These are phyloP conservation scores for Spea multiplicata DNA, from an alignment of 2,113 vertebrate species.

Conservation along the genomic window DNA sequence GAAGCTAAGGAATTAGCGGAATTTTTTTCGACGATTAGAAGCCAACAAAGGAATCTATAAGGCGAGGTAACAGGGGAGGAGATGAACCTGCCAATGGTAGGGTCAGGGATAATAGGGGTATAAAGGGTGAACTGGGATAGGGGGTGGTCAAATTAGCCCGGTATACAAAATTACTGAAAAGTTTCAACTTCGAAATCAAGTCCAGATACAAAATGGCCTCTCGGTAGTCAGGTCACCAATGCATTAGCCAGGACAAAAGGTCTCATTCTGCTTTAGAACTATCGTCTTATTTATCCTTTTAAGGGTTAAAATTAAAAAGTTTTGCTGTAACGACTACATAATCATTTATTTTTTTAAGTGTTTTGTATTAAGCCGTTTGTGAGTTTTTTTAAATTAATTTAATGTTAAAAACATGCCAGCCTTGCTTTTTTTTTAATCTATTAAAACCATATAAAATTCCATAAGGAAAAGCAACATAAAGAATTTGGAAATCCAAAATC, in stretches of 20 bases:
- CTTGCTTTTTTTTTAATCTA: too few relatives aligned
- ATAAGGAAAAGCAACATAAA: too few relatives aligned
- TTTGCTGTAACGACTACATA: too few relatives aligned
- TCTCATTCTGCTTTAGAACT: neutral
- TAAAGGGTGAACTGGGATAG: neutral
- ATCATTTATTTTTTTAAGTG: too few relatives aligned
- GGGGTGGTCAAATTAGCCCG: neutral
- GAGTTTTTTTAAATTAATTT: too few relatives aligned
- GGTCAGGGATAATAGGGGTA: neutral
- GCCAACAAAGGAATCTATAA: slow-evolving; percentile 36
- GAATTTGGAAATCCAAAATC: too few relatives aligned
- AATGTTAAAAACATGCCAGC: too few relatives aligned
- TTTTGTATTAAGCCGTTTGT: too few relatives aligned
- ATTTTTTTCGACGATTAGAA: slow-evolving; percentile 28
- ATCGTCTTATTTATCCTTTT: too few relatives aligned
- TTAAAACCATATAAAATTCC: too few relatives aligned
- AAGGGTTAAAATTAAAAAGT: too few relatives aligned
- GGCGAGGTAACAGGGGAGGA: slow-evolving; percentile 31
- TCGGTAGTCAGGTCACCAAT: too few relatives aligned
- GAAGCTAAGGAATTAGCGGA: slow-evolving; percentile 20
- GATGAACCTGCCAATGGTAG: slow-evolving; percentile 21
- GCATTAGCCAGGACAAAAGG: neutral
- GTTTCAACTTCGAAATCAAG: neutral
- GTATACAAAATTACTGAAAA: neutral
- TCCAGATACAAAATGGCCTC: slow-evolving; percentile 1